Base-by-base conservation (phyloP, 1,140 invertebrate genomes). In the Apis laboriosa region DNA sequence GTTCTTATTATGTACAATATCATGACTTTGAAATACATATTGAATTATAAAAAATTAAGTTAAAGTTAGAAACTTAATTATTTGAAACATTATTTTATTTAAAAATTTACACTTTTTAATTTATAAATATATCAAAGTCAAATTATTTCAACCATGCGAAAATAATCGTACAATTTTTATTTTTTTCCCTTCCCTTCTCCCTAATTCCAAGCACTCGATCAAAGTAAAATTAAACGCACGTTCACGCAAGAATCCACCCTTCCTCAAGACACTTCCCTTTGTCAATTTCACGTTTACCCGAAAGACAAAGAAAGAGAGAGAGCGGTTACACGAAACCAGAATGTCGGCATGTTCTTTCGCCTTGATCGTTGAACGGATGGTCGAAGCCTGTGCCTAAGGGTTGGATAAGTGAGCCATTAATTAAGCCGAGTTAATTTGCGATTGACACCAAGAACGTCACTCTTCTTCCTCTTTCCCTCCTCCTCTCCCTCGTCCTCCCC, bases 361-460 rank as follows among this genome's bases (percentile, higher is more conserved):
- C 80, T 77, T 70, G 64, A 77, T 82, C 73, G 80, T 68, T 70
- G 24, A 76, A 80, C 71, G 73, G 55, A 63, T 51, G 80, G 64
- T 34, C 60, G 72, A 51, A 55, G 24, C 34, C 9, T 19, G 60
- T 9, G 77, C 43, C 28, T 53, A 56, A 49, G 53, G n/a, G 49
- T 58, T 12, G 51, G 55, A 24, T 43, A 60, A 71, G 53, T 68
- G 82, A 53, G 56, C 74, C 86, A 77, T 87, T 87, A 87, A 87
- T 87, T 87, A 87, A 80, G 56, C 55, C 77, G 86, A 80, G 76
- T 80, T 87, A 87, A 87, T 87, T 87, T 84, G 86, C 78, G 81
- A 87, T 87, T 81, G 81, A 84, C 85, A 67, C 74, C 60, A 49
- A 76, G 24, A 13, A 80, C 12, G 28, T 17, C 7, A 11, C 34